Base-by-base conservation (phyloP, 2,888 invertebrate species). In the Luperina nickerlii region DNA sequence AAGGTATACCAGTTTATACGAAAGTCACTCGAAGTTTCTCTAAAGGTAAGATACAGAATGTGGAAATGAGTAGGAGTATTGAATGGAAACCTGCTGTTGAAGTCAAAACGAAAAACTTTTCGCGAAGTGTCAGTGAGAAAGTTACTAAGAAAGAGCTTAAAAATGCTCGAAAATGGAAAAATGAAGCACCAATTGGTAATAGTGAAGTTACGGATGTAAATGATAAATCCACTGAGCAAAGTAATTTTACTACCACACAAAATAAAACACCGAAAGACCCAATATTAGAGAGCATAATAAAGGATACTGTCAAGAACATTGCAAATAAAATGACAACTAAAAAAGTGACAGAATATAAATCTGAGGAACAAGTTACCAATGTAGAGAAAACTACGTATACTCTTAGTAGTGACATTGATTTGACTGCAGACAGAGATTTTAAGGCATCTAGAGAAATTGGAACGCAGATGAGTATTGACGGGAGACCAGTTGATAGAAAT, bases 1-100 rank as follows among this genome's bases (percentile, higher is more conserved):
- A 81, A 70, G 76, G 78, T 32, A 72, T 60, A 76, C 91, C 91
- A 48, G 83, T 86, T 15, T 81, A 81, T 24, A 84, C 80, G 0
- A 89, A 80, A 79, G 77, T 78, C 9, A 89, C 86, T 38, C 76
- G 81, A 8, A 90, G 81, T 66, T 84, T 76, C 24, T 76, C 73
- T 32, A 87, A 87, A 78, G 89, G 86, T 48, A 78, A 38, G 32
- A 71, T 87, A 71, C 75, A 86, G 7, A 81, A 81, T 67, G 79
- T 87, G 0, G 87, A 85, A 85, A 80, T 81, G 48, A 86, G 79
- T 66, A 85, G 73, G 27, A 83, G 79, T 15, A 78, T 87, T 67
- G 85, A 86, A 67, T 85, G 86, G 84, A 84, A 82, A 62, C 62
- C 81, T 18, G 83, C 81, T 60, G 76, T 81, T 32, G 83, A 82